Base-by-base conservation (phyloP, 2,797 vertebrate species). In the Cichlasoma orientale region DNA sequence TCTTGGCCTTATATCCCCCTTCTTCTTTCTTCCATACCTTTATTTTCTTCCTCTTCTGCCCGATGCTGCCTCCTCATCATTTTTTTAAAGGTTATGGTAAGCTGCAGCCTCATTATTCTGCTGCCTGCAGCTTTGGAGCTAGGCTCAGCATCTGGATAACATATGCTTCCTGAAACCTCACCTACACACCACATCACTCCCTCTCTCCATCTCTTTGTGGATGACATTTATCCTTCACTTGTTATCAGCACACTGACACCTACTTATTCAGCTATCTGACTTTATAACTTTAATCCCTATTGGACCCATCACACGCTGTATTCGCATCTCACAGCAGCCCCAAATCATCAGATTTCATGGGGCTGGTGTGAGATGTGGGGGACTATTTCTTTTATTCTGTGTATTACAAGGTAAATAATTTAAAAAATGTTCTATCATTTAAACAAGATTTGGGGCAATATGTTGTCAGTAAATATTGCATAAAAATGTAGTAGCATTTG, bases 81-180 rank as follows among this genome's bases (percentile, higher is more conserved):
- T 14, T 75, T 86, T 90, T 77, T 87, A 74, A 92, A 81, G 87
- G 91, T 90, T 84, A 91, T 79, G 81, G 86, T 84, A 78, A 82
- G 71, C 78, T 85, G 55, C 63, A 75, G 88, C 25, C 91, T 94
- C 92, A 89, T 95, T 94, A 93, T 90, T 88, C 71, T 63, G 73
- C 74, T 36, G 89, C 90, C 93, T 90, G 89, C 77, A 90, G 93
- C 79, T 50, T 14, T 77, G 56, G 80, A 58, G 25, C 79, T 63
- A 27, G 78, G 76, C 61, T 84, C 59, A 75, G 83, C 95, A 95
- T 95, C 94, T 95, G 95, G 95, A 89, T 81, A 88, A 76, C 95
- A 95, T 83, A 95, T 95, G 94, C 66, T 78, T 78, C 68, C 78
- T 53, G 33, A 69, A 68, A 57, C 61, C 77, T 92, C 85, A 91